Evolutionary conservation across 2,888 invertebrate genomes (phyloP), one percentile per base, ranked within the genome.

Genomic region (Hetaerina titia): DNA sequence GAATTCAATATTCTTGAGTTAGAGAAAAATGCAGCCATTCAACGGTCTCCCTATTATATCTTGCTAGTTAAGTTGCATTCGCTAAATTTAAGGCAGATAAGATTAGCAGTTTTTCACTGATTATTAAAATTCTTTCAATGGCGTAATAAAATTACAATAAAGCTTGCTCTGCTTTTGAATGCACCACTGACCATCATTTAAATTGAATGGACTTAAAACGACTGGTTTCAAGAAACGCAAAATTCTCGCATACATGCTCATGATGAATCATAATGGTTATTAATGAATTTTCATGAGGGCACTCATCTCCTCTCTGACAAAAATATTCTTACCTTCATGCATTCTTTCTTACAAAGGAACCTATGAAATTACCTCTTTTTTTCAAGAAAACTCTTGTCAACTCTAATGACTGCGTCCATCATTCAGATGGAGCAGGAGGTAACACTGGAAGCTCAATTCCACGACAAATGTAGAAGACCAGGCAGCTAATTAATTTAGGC

Each of bases 241-340:
- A 45, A 45, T 45, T 45, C 45, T 45, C 45, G 45, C 45, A 45
- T 45, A 45, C 4, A 45, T 45, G 45, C 45, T 45, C 45, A 45
- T 45, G 45, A 45, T 45, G 45, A 45, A 45, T 45, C 45, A 45
- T 45, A 25, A 81, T 81, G 4, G 13, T 13, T 81, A 81, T 31
- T 31, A 31, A 81, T 81, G 81, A 81, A 81, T 81, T 81, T 31
- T 31, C 25, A 81, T 81, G 81, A 81, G 81, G 81, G 13, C 81
- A 11, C 31, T 81, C 25, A 81, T 31, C 81, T 81, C 31, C 25
- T 15, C 2, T 31, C 81, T 31, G 9, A n/a, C 8, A 11, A 69
- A 6, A 69, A 69, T n/a, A n/a, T n/a, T 69, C 69, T 69, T n/a
- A 69, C n/a, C 22, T 31, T 81, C 81, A 81, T 81, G 11, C 25